A percentile compares a stretch with the other conserved stretches of the same genome.
These are phyloP conservation scores for Molossus alvarezi DNA, from an alignment of 2,797 vertebrate genomes.

Conservation along the genomic window DNA sequence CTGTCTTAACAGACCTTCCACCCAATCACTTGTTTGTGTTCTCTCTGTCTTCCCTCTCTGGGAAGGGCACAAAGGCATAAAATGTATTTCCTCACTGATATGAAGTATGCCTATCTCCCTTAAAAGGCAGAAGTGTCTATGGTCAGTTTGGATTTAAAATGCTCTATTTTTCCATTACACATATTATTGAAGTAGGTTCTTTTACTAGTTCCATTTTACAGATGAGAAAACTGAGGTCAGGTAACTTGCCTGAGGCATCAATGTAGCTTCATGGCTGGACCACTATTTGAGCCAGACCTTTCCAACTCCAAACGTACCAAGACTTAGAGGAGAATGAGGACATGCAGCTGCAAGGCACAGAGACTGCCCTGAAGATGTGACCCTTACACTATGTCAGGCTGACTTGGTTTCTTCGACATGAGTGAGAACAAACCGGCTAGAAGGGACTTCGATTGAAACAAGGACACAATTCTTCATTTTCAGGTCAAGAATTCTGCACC, in stretches of 20 bases:
- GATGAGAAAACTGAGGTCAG: not conserved
- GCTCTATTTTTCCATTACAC: not conserved
- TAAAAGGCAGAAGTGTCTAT: not conserved
- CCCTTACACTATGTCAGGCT: not conserved
- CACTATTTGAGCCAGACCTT: not conserved
- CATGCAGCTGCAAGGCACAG: not conserved
- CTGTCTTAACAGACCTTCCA: not conserved
- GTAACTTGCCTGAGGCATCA: not conserved
- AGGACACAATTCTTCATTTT: not conserved
- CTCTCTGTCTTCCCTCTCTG: too few relatives aligned
- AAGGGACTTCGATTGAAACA: not conserved
- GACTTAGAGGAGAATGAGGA: not conserved
- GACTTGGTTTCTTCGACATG: not conserved
- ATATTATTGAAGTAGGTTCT: not conserved
- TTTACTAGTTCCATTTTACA: not conserved
- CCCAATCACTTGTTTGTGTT: not conserved
- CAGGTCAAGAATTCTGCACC: not conserved
- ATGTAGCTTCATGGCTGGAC: not conserved
- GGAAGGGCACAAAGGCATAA: not conserved
- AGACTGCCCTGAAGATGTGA: not conserved
- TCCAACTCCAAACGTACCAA: not conserved
- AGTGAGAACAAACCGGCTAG: not conserved
- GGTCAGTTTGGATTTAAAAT: constrained; percentile 39
- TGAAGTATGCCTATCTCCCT: not conserved
- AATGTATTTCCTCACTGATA: not conserved